phyloP scores from a whole-genome alignment of 2,797 vertebrate genomes.

The Arctocebus calabarensis region DNA sequence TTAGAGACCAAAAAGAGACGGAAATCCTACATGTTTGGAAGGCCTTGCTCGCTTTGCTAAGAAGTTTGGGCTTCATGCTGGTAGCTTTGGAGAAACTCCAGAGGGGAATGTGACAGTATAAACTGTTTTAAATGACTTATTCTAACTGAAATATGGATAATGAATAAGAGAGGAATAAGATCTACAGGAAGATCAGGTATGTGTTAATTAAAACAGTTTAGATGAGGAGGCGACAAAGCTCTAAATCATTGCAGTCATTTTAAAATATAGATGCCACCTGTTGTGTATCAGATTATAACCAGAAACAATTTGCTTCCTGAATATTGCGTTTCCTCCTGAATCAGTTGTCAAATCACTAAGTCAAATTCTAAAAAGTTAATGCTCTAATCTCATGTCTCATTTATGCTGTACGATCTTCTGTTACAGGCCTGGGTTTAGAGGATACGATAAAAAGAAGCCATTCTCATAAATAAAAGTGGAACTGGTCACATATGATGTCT shows the following conservation, averaged over 20 bases:
- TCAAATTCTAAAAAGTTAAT: neutral
- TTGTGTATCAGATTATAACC: neutral
- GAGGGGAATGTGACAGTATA: neutral
- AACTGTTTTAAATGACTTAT: neutral
- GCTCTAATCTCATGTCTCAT: neutral
- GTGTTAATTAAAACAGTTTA: neutral
- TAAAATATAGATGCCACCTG: neutral
- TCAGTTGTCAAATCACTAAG: neutral
- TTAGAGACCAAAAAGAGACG: neutral
- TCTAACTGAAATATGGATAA: neutral
- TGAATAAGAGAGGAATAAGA: neutral
- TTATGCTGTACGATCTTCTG: neutral
- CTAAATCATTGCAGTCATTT: neutral
- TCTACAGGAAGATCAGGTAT: neutral
- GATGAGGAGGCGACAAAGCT: neutral
- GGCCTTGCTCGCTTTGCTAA: neutral
- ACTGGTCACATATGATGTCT: neutral
- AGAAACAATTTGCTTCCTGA: neutral
- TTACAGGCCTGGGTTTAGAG: neutral
- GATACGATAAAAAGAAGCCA: constrained; percentile 18
- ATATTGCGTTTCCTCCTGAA: neutral
- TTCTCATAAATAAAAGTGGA: constrained; percentile 1
- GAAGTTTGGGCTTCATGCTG: neutral
- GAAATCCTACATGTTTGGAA: neutral
- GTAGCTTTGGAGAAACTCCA: neutral